Base-by-base conservation (phyloP, 2,888 invertebrate species). In the Lasioglossum oenotherae region DNA sequence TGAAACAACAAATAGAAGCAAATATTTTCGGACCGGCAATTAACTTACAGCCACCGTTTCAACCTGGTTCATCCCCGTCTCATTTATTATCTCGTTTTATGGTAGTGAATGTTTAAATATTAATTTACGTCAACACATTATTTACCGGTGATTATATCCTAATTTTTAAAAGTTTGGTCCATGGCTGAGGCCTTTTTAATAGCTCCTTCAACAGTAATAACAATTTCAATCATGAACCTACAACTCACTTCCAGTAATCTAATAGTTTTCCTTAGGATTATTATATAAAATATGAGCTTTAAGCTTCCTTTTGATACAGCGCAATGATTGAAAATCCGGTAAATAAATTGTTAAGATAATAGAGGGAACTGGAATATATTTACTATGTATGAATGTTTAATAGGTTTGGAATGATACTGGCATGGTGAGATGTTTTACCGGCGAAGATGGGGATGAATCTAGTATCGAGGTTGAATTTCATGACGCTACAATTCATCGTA, bases 401-500 rank as follows among this genome's bases (percentile, higher is more conserved):
- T 80, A 97, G 97, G 97, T 98, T 79, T 99, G 99, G 98, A 99
- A 99, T 93, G 97, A 98, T 78, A 97, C 98, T 8, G 99, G 99
- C n/a, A 97, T 99, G 88, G 97, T 99, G 0, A 96, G 98, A 14
- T 97, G 98, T 91, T 98, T 98, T 93, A 96, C 97, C 0, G 96
- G 96, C 1, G 97, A 97, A 87, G 97, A 97, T 0, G 98, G 97
- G 80, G 94, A 95, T 49, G 93, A 93, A 27, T 92, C 94, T 72
- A 98, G 98, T 80, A 98, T 99, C 78, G 99, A 99, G 94, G 98
- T 99, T 0, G 99, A 99, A 95, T 99, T 99, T 95, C 99, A 99
- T 92, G 99, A 99, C 95, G 96, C 97, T 0, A 97, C 97, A 76
- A 96, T 98, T 19, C 99, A 99, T 94, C 98, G 98, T 93, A 97